Percentiles rank a stretch among this genome's conserved stretches.
These are phyloP conservation scores for Cavia porcellus DNA, from an alignment of 2,113 vertebrate species.

Conservation along the genomic window DNA sequence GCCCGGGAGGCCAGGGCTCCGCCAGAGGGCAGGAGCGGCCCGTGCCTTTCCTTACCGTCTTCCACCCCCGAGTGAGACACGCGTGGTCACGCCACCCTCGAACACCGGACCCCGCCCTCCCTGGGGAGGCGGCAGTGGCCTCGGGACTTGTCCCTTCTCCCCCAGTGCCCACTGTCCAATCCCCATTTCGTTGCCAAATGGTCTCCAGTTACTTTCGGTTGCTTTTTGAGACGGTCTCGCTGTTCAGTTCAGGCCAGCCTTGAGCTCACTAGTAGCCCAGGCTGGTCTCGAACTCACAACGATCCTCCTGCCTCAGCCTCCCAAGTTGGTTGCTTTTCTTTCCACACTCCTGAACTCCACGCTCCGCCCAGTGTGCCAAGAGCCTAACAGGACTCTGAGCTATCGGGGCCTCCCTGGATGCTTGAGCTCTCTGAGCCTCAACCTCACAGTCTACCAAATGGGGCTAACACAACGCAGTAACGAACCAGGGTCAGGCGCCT, in stretches of 20 bases:
- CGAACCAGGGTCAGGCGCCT: background rate
- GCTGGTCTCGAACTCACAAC: no score
- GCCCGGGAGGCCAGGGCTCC: background rate
- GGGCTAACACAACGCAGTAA: background rate
- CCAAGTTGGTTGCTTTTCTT: background rate
- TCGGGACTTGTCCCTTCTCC: background rate
- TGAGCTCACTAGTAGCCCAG: no score
- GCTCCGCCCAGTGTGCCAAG: background rate
- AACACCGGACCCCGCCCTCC: constrained; percentile 41
- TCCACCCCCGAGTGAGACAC: constrained; percentile 42
- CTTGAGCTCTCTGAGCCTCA: background rate
- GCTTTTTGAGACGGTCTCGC: background rate
- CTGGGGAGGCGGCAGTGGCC: background rate
- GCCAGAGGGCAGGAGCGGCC: constrained; percentile 24
- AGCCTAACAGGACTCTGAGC: background rate
- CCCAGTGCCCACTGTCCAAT: background rate
- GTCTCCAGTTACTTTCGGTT: background rate
- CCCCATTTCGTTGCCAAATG: background rate
- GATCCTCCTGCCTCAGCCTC: no score
- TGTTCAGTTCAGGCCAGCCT: no score
- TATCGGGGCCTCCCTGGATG: background rate
- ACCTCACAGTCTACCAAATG: constrained; percentile 13
- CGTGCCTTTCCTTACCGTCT: constrained; percentile 34
- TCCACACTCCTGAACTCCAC: background rate
- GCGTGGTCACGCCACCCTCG: constrained; percentile 28